A percentile compares a stretch with the other conserved stretches of the same genome.
These are phyloP conservation scores for Cavia porcellus DNA, from an alignment of 2,113 vertebrate species.

Conservation along the genomic window DNA sequence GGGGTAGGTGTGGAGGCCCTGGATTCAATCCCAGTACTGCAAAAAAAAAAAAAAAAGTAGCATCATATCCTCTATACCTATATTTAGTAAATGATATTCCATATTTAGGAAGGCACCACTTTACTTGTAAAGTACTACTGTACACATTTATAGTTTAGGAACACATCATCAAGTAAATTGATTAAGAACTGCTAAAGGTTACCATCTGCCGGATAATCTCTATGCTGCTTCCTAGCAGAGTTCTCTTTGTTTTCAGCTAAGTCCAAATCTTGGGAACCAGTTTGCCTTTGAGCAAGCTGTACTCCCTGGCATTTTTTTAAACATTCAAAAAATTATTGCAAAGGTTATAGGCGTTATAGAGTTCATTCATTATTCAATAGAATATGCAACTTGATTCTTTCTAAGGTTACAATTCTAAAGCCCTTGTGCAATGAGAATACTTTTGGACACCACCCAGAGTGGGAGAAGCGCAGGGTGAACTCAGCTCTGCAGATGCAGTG, in stretches of 20 bases:
- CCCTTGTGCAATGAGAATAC: background rate
- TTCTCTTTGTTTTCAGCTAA: background rate
- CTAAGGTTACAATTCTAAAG: background rate
- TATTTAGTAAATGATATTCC: background rate
- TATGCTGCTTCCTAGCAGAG: background rate
- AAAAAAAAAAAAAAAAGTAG: background rate
- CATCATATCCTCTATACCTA: background rate
- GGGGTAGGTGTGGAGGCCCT: background rate
- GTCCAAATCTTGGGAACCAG: background rate
- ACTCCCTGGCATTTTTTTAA: background rate
- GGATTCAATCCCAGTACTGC: background rate
- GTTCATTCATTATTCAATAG: background rate
- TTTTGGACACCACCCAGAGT: background rate
- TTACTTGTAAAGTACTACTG: background rate
- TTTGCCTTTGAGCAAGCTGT: background rate
- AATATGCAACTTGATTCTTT: background rate
- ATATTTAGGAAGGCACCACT: background rate
- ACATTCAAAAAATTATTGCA: background rate
- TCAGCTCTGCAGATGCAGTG: accelerated
- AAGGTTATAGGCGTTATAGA: background rate
- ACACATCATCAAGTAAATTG: background rate
- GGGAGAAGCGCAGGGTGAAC: background rate
- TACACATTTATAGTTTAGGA: background rate
- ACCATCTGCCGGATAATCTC: conserved; percentile 34
- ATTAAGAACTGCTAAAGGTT: conserved; percentile 25